Base-by-base conservation (phyloP, 2,888 invertebrate species). In the Drosophila mimica region DNA sequence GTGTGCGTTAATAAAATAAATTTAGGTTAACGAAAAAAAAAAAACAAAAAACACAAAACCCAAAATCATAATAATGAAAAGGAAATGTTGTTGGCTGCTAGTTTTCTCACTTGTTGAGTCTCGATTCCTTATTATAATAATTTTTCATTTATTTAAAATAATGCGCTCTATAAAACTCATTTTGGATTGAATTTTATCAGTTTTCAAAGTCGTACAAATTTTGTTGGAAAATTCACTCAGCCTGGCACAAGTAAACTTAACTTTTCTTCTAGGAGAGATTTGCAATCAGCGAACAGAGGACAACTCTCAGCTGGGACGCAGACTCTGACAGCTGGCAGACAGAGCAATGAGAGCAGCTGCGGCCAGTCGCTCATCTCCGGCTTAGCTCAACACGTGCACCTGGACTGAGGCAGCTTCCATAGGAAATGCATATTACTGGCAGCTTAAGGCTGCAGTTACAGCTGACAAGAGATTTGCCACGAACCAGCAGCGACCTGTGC, bases 391-490 rank as follows among this genome's bases (percentile, higher is more conserved):
- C 70, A 70, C 70, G 49, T 70, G 31, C 65, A 70, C 48, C 54
- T 40, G 48, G 40, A 43, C 28, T 28, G 8, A 48, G 46, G 28
- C 36, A 57, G 51, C 28, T 38, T 15, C 31, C 54, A 56, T 13
- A 25, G 62, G 40, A 66, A 66, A 61, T 61, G 49, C 51, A 70
- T 59, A 64, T 49, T 28, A 59, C 34, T 11, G 25, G 40, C 30
- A 61, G 59, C 60, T 51, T 56, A 54, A 51, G 62, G 56, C 65
- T 58, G 60, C 65, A 61, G 60, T 70, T 25, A 13, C 34, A 60
- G 60, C 49, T 60, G 81, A 72, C 77, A 79, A 62, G 60, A 66
- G 72, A 81, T 81, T 70, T 74, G 65, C 74, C 70, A 61, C 65
- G 48, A 34, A 77, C 64, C 79, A 79, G 65, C 82, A 74, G 79